These are phyloP conservation scores for Psococerastis gibbosa DNA, from an alignment of 2,888 invertebrate genomes.

Conservation along the genomic window DNA sequence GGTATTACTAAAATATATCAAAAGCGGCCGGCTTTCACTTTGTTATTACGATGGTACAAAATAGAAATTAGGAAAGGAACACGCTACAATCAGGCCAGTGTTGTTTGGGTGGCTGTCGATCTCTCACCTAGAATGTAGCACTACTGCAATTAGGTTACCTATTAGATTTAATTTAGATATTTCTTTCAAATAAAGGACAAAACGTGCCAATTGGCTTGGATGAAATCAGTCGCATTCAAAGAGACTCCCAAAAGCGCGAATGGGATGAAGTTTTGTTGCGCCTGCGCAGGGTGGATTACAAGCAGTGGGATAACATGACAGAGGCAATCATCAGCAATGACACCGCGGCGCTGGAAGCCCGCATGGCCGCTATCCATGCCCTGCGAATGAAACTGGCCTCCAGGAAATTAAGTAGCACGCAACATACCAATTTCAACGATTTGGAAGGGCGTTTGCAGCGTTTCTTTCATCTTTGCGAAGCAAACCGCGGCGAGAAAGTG, in stretches of 20 bases:
- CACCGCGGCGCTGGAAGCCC: neutral
- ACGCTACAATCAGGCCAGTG: too few relatives aligned
- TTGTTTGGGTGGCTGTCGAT: too few relatives aligned
- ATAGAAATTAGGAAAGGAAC: too few relatives aligned
- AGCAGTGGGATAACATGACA: neutral
- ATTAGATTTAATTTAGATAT: too few relatives aligned
- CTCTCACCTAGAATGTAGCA: too few relatives aligned
- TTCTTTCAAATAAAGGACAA: too few relatives aligned
- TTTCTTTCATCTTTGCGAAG: neutral
- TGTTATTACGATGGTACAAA: too few relatives aligned
- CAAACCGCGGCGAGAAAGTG: neutral
- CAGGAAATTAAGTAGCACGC: neutral
- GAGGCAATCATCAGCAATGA: slow-evolving; percentile 1
- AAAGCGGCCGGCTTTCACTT: too few relatives aligned
- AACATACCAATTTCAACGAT: neutral
- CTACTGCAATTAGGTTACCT: too few relatives aligned
- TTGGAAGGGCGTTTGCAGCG: neutral
- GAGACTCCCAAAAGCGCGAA: neutral
- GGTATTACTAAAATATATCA: too few relatives aligned
- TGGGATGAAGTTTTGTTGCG: slow-evolving; percentile 1
- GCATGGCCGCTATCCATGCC: neutral
- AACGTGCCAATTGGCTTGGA: neutral
- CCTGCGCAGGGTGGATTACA: neutral
- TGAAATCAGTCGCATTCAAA: neutral
- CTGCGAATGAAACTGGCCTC: neutral